Evolutionary conservation across 2,113 vertebrate species (phyloP).

Genomic region (Aspidoscelis tigris): DNA sequence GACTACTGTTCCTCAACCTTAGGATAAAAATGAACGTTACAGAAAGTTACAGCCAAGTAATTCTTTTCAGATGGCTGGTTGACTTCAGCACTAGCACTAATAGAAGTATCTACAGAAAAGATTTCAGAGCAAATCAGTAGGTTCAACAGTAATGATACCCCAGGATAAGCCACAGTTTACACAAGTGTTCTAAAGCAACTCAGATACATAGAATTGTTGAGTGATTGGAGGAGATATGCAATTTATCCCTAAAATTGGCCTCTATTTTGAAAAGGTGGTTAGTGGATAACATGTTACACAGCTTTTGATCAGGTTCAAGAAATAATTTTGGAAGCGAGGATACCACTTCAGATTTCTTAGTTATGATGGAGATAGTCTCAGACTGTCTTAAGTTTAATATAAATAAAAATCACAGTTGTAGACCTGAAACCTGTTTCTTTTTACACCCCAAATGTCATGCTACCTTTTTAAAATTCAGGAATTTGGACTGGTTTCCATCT

Average conservation of each 20-base stretch:
- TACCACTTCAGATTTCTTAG: neutral
- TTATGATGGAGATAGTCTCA: neutral
- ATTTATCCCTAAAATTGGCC: neutral
- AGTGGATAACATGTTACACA: neutral
- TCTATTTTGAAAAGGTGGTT: neutral
- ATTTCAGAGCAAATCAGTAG: neutral
- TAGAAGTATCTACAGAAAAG: neutral
- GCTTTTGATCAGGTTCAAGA: neutral
- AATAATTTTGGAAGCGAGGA: neutral
- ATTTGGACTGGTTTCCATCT: no score
- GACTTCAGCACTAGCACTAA: neutral
- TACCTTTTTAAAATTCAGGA: no score
- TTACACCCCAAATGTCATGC: no score
- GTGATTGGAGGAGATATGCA: neutral
- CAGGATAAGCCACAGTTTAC: slow-evolving; percentile 1
- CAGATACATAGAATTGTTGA: neutral
- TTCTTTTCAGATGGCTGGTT: neutral
- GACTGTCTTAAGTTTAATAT: no score
- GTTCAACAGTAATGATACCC: neutral
- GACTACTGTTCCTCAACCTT: neutral
- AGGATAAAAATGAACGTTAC: neutral
- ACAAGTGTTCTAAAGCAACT: slow-evolving; percentile 1
- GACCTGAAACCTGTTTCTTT: no score
- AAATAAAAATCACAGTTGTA: no score
- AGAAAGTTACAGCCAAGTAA: neutral